Evolutionary conservation across 2,888 invertebrate genomes (phyloP).

Genomic region (Scaptomyza tumidula): DNA sequence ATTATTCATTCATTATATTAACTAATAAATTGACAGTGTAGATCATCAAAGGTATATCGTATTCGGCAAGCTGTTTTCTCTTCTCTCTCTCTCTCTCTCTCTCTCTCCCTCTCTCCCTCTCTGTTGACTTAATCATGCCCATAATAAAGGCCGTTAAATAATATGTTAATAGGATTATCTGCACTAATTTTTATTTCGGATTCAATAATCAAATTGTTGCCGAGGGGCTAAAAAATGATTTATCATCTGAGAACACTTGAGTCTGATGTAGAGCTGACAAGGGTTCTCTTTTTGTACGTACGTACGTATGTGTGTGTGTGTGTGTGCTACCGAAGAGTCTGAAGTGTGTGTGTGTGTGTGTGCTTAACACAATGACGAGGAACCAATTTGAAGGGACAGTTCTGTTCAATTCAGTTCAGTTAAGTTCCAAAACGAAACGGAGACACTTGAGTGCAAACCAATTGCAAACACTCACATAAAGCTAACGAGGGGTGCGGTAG

Average conservation of each 20-base stretch:
- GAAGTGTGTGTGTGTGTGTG: slow-evolving; percentile 41
- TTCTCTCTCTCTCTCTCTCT: background rate
- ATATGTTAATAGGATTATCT: slow-evolving; percentile 71
- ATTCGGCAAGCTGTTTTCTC: background rate
- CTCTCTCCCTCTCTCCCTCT: background rate
- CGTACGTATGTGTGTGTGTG: slow-evolving; percentile 16
- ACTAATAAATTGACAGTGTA: too few relatives aligned
- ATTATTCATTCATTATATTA: too few relatives aligned
- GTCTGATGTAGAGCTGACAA: slow-evolving; percentile 56
- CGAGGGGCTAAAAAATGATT: slow-evolving; percentile 63
- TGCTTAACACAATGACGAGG: slow-evolving; percentile 64
- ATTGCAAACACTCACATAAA: slow-evolving; percentile 44
- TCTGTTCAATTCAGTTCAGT: slow-evolving; percentile 11
- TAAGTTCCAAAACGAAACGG: slow-evolving; percentile 10
- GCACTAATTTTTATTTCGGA: slow-evolving; percentile 56
- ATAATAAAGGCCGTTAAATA: slow-evolving; percentile 20
- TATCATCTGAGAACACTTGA: slow-evolving; percentile 69
- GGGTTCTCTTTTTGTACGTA: slow-evolving; percentile 20
- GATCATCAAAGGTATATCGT: background rate
- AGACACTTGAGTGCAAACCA: slow-evolving; percentile 55
- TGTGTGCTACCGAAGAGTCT: slow-evolving; percentile 60
- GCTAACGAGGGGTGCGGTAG: background rate
- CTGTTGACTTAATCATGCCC: background rate
- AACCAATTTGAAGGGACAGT: slow-evolving; percentile 70
- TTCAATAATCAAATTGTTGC: slow-evolving; percentile 24